Evolutionary conservation across 35 echinoderm and acorn worm genomes (phyloP).

Genomic region (Holothuria glaberrima): DNA sequence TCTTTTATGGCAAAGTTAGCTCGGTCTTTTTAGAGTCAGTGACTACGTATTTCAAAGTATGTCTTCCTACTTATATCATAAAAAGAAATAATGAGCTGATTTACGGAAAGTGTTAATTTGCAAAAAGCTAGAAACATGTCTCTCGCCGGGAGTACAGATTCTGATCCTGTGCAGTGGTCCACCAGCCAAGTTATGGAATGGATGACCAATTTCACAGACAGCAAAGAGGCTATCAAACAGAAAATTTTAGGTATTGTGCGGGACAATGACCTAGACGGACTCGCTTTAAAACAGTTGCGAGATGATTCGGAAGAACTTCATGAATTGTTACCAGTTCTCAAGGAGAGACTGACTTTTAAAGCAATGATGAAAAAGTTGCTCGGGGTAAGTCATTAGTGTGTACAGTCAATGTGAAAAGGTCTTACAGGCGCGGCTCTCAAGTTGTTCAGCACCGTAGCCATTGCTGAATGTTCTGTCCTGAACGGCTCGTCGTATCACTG

Average conservation of each 20-base stretch:
- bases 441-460: too few species aligned
- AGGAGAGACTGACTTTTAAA: conserved; percentile 54
- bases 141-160: not conserved
- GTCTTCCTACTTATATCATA: too few species aligned
- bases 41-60: too few species aligned
- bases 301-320: conserved; percentile 51
- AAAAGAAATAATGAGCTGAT: too few species aligned
- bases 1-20: too few species aligned
- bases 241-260: conserved; percentile 37
- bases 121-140: not conserved
- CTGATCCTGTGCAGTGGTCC: conserved; percentile 27
- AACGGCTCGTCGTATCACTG: too few species aligned
- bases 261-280: conserved; percentile 56
- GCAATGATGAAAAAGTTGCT: conserved; percentile 36
- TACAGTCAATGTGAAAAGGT: too few species aligned
- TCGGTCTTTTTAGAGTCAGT: too few species aligned
- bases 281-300: conserved; percentile 47
- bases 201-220: conserved; percentile 59
- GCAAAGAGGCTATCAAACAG: conserved; percentile 38
- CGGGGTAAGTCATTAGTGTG: conserved; percentile 15
- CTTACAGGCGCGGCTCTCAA: too few species aligned
- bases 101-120: too few species aligned
- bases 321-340: conserved; percentile 47
- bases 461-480: too few species aligned
- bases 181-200: conserved; percentile 48